These are phyloP conservation scores for Arctopsyche grandis DNA, from an alignment of 1,140 invertebrate genomes.

Conservation along the genomic window DNA sequence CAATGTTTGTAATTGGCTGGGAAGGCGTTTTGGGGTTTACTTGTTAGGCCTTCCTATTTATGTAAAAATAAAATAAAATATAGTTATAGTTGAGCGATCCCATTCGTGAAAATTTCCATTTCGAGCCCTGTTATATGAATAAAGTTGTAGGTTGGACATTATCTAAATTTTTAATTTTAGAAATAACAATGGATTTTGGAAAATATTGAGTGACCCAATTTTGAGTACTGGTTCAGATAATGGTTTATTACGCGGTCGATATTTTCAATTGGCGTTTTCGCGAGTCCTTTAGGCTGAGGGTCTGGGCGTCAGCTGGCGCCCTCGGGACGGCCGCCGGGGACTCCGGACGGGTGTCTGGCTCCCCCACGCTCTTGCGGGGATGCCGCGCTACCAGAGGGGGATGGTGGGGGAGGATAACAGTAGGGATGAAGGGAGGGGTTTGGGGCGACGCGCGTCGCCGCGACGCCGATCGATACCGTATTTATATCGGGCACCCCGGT, in stretches of 20 bases:
- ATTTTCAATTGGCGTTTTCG: not conserved
- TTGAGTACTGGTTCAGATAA: too few species aligned
- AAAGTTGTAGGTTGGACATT: too few species aligned
- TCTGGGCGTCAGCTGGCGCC: not conserved
- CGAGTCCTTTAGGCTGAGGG: not conserved
- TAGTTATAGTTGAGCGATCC: too few species aligned
- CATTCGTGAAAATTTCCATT: too few species aligned
- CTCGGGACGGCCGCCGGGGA: not conserved
- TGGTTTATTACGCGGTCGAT: not conserved
- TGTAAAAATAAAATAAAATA: too few species aligned
- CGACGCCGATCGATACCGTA: constrained; percentile 40
- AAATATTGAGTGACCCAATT: too few species aligned
- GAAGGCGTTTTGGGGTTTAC: too few species aligned
- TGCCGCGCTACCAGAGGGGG: not conserved
- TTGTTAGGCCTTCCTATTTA: too few species aligned
- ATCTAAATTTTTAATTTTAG: too few species aligned
- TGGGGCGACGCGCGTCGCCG: constrained; percentile 32
- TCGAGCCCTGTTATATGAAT: too few species aligned
- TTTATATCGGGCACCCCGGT: constrained; percentile 24
- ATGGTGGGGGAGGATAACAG: not conserved
- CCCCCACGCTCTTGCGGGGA: not conserved
- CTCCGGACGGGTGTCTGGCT: not conserved
- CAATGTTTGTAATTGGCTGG: too few species aligned
- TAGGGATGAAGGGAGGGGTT: not conserved
- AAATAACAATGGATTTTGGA: too few species aligned